These are phyloP conservation scores for Muscina levida DNA, from an alignment of 2,888 invertebrate species.

Conservation along the genomic window DNA sequence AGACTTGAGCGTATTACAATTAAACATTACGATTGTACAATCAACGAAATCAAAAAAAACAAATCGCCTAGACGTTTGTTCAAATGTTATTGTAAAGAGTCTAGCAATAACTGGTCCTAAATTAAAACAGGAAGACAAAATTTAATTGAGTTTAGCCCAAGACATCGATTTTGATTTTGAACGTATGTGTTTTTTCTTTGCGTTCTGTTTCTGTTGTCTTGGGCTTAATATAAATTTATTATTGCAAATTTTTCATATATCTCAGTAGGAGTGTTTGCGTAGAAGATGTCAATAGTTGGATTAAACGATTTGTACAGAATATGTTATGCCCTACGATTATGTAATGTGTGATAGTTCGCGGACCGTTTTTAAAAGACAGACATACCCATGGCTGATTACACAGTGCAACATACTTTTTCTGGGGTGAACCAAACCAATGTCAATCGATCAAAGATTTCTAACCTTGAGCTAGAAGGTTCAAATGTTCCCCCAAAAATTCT, in stretches of 20 bases:
- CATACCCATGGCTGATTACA: too few species aligned
- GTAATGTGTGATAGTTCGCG: too few species aligned
- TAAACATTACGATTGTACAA: constrained; percentile 47
- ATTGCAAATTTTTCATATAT: constrained; percentile 61
- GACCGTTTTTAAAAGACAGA: too few species aligned
- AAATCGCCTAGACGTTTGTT: constrained; percentile 45
- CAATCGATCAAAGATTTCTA: too few species aligned
- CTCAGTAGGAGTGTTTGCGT: constrained; percentile 60
- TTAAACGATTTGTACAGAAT: too few species aligned
- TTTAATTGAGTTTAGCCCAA: constrained; percentile 64
- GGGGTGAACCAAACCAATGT: too few species aligned
- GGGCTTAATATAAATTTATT: constrained; percentile 45
- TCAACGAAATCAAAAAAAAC: constrained; percentile 43
- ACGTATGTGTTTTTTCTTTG: constrained; percentile 33
- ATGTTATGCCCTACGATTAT: too few species aligned
- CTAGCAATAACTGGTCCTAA: background rate
- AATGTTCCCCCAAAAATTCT: too few species aligned
- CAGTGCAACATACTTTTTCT: too few species aligned
- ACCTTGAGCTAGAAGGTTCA: too few species aligned
- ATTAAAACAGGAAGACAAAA: constrained; percentile 54
- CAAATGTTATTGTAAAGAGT: constrained; percentile 59
- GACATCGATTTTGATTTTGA: constrained; percentile 40
- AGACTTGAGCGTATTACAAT: constrained; percentile 30
- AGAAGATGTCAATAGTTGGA: background rate
- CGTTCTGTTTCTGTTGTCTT: constrained; percentile 25